Percentiles rank a stretch among this genome's conserved stretches.
phyloP scores from a whole-genome alignment of 2,888 invertebrate species.

The Ophonus ardosiacus region DNA sequence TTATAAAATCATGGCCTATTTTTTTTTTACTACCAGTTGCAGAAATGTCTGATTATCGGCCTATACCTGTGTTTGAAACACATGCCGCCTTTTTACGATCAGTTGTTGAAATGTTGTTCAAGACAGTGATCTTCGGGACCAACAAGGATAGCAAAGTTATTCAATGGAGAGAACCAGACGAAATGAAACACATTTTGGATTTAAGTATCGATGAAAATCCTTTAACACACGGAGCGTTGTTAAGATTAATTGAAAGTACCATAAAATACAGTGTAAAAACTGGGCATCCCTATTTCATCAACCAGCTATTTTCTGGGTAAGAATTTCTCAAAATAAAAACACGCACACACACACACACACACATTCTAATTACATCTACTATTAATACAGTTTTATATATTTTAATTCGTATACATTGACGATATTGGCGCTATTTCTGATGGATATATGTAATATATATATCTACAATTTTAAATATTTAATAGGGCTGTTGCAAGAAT shows the following conservation, averaged over 20 bases:
- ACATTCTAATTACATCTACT: no score
- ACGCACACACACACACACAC: no score
- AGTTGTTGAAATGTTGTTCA: constrained; percentile 74
- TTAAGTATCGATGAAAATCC: constrained; percentile 74
- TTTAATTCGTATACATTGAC: no score
- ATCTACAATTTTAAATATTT: no score
- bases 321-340: constrained; percentile 61
- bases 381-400: no score
- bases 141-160: constrained; percentile 75
- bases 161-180: constrained; percentile 77
- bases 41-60: constrained; percentile 71
- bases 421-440: no score
- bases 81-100: constrained; percentile 74
- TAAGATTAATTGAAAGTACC: constrained; percentile 75
- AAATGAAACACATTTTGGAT: constrained; percentile 74
- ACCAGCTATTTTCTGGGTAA: constrained; percentile 79
- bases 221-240: constrained; percentile 74
- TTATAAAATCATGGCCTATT: constrained; percentile 40
- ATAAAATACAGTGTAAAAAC: constrained; percentile 79
- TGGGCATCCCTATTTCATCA: constrained; percentile 79
- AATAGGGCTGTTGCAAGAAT: no score
- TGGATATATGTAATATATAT: no score
- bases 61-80: constrained; percentile 72
- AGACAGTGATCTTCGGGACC: constrained; percentile 74
- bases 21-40: background rate